Evolutionary conservation across 2,113 vertebrate genomes (phyloP), one percentile per base, ranked within the genome.

Genomic region (Vulpes vulpes): DNA sequence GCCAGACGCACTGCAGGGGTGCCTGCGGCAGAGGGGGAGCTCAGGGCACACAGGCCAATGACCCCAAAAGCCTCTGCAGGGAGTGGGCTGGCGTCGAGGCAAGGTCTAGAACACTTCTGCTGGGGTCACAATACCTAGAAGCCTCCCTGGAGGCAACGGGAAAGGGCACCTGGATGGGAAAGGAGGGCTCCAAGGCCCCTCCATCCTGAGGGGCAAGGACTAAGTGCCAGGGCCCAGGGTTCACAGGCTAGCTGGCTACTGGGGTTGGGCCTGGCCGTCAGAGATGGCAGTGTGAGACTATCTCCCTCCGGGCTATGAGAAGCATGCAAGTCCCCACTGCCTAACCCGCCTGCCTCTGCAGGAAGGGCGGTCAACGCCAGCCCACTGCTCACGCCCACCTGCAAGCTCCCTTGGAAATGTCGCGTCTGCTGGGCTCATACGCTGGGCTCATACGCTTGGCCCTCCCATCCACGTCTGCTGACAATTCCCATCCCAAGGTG

Each of bases 11-110:
- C 25, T 17, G 32, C 43, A 89, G 38, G 17, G 27, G 20, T 3
- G 51, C 19, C 27, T 6, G 80, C 15, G 30, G 14, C 38, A 60
- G 53, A 53, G 23, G 38, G 2, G 11, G 25, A 8, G n/a, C 57
- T 19, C 17, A 0, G 38, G 43, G 64, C 3, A 11, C 12, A 17
- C 3, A 38, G 16, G 23, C 32, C 2, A 3, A 35, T 30, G 5
- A 22, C 9, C 17, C 17, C 38, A 0, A 60, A 71, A 65, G 7
- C 19, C 15, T 67, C 53, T 17, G 11, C n/a, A 67, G 38, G 60
- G 35, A 22, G 23, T 17, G 38, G 51, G 38, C 5, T 4, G 51
- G 12, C 65, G 2, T 35, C 3, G 25, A 15, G 25, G 55, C 51
- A 87, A 71, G 32, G 5, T 27, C 64, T 55, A 38, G 25, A 73